Base-by-base conservation (phyloP, 2,888 invertebrate genomes). In the Andrena flavipes region DNA sequence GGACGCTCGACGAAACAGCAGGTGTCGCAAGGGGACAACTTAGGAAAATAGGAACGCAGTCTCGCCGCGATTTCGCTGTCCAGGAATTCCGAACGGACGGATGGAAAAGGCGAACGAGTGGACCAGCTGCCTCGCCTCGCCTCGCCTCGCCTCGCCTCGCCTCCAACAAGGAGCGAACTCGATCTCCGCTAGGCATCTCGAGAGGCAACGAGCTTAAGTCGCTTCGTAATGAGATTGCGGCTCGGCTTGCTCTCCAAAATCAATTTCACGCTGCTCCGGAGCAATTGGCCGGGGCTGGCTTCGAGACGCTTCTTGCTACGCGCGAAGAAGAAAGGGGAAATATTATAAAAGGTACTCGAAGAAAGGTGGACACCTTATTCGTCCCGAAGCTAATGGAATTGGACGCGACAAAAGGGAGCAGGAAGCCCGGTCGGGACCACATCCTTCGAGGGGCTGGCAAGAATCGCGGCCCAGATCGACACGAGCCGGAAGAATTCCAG, bases 401-500 rank as follows among this genome's bases (percentile, higher is more conserved):
- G 20, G 23, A 54, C 10, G 23, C 23, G 20, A 23, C 20, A 10
- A 51, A 56, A 23, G 56, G 26, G 23, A 26, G 20, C 56, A 56
- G 23, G 23, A 20, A 26, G 23, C 56, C 8, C 33, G 35, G 23
- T 26, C 13, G 69, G 35, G 42, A 10, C 26, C 26, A 8, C 56
- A 56, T 56, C 56, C 56, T 56, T 56, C 56, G 1, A 56, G 8
- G 54, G 42, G 23, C 7, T 10, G 23, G 23, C 2, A 35, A 70
- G 72, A 67, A 82, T 74, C 49, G 71, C 42, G 70, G 71, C 33
- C 20, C 59, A 30, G 62, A 75, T 63, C 73, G 73, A 86, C 73
- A 56, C 64, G 59, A 76, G 70, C 79, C 70, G 71, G 79, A 88
- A 80, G 78, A 79, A 67, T 82, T 80, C 62, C 68, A 63, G 75